Evolutionary conservation across 1,140 invertebrate species (phyloP).

Genomic region (Lasaia peninsularis): DNA sequence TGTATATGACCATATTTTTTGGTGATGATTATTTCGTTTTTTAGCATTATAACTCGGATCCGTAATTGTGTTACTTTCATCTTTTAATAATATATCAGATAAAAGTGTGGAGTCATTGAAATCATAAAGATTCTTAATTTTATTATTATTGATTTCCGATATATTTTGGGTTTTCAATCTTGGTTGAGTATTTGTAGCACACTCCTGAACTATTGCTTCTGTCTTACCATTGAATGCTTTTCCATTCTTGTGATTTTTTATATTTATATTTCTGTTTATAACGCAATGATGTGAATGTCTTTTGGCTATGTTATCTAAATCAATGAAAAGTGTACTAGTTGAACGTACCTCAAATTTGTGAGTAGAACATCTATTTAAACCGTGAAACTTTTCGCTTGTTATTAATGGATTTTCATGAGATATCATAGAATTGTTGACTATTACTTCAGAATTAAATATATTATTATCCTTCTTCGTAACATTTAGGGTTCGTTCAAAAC

Average conservation of each 20-base stretch:
- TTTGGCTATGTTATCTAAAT: conserved; percentile 55
- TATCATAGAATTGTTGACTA: conserved; percentile 1
- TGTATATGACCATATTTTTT: conserved; percentile 55
- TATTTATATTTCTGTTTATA: conserved; percentile 26
- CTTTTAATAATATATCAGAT: conserved; percentile 51
- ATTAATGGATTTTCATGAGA: conserved; percentile 34
- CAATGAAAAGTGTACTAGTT: conserved; percentile 59
- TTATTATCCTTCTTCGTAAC: background rate
- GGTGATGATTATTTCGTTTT: conserved; percentile 27
- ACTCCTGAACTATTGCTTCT: conserved; percentile 49
- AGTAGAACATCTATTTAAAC: conserved; percentile 37
- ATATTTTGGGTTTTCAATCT: conserved; percentile 33
- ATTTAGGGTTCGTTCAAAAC: background rate
- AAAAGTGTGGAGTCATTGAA: conserved; percentile 29
- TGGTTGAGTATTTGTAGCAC: conserved; percentile 40
- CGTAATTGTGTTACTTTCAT: conserved; percentile 21
- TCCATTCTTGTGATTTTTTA: conserved; percentile 20
- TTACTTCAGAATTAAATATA: background rate
- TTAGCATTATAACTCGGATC: conserved; percentile 21
- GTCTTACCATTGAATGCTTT: conserved; percentile 36
- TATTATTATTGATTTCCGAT: conserved; percentile 33
- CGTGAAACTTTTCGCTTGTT: conserved; percentile 51
- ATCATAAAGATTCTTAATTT: conserved; percentile 25
- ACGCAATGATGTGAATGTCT: conserved; percentile 53
- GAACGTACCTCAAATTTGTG: conserved; percentile 39